phyloP scores from a whole-genome alignment of 2,797 vertebrate species.

The Sphenopsis melanotis region DNA sequence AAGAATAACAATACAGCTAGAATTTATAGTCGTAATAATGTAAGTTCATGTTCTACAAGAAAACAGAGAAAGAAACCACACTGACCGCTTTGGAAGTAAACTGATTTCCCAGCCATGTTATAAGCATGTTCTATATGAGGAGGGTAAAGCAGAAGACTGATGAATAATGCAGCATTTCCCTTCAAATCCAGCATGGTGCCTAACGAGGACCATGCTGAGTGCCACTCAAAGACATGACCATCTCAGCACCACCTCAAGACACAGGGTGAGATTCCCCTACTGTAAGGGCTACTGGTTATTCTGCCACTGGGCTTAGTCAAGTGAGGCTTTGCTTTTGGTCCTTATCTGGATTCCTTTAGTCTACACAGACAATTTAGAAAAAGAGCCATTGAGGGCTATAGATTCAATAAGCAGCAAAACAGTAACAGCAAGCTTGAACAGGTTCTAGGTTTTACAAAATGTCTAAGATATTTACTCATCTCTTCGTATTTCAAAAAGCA shows the following conservation, averaged over 20 bases:
- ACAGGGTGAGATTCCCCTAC: neutral
- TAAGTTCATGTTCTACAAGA: slow-evolving; percentile 11
- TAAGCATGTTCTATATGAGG: neutral
- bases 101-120: neutral
- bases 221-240: neutral
- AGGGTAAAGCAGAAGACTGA: neutral
- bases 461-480: neutral
- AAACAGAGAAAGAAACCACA: neutral
- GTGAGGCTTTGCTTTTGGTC: neutral
- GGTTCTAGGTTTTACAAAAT: neutral
- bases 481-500: neutral
- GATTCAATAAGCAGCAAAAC: neutral
- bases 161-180: neutral
- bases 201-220: neutral
- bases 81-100: neutral
- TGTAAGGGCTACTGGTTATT: neutral
- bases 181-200: neutral
- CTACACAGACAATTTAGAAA: neutral
- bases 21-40: neutral
- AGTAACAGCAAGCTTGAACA: neutral
- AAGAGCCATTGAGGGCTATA: neutral
- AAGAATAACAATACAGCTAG: neutral
- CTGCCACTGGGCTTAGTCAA: neutral
- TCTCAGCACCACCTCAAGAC: neutral
- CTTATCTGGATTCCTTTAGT: neutral